Evolutionary conservation across 2,888 invertebrate species (phyloP), one percentile per base, ranked within the genome.

Genomic region (Eupithecia dodoneata): DNA sequence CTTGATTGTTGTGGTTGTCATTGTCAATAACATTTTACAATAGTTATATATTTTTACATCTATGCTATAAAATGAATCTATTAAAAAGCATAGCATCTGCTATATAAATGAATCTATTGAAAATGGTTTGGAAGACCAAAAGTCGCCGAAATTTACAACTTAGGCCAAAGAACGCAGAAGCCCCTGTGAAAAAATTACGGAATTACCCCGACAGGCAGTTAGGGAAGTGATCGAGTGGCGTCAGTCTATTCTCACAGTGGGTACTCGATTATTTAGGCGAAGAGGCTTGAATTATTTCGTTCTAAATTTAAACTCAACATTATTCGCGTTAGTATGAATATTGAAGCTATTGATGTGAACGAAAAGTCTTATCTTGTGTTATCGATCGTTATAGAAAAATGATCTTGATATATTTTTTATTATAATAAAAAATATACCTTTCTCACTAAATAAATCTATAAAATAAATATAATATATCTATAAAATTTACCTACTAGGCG

Each of bases 171-270:
- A 30, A 47, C 5, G 49, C 5, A 47, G 70, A 70, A 70, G 70
- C 70, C 77, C 78, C 76, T 75, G 84, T 70, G 82, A 86, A 91
- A 91, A 91, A 89, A 81, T 86, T 84, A 85, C 84, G 80, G 85
- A 85, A 88, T 86, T 89, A 87, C 85, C 83, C 76, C 82, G 89
- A 91, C 91, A 90, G 87, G 85, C 85, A 84, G 90, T 90, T 90
- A 74, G 88, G 88, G 90, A 91, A 88, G 90, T 92, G 91, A 92
- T 92, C 88, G 91, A 91, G 91, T 90, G 87, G 84, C 90, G 78
- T 90, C 91, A 91, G 90, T 91, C 82, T 44, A 70, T 47, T 47
- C 70, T 70, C 42, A n/a, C 70, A 45, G 30, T 45, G 18, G 18
- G 45, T 47, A n/a, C 69, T 47, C 70, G 47, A 47, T 70, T 49